A percentile compares a stretch with the other conserved stretches of the same genome.
These are phyloP conservation scores for Brachypodius melanocephalos DNA, from an alignment of 2,113 vertebrate genomes.

Conservation along the genomic window DNA sequence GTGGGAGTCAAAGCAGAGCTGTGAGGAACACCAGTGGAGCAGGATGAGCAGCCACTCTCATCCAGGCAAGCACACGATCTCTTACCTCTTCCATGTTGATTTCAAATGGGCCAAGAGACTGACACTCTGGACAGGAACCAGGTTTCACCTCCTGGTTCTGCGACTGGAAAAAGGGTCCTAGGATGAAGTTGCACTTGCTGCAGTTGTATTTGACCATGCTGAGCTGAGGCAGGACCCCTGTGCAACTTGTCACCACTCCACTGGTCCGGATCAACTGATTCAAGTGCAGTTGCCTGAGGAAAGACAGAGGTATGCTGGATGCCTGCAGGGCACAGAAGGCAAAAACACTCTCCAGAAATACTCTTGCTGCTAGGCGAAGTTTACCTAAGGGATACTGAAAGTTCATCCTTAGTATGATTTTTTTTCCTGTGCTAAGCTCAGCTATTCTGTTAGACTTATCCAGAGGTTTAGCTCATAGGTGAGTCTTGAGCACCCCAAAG, in stretches of 20 bases:
- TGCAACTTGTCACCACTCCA: slow-evolving; percentile 94
- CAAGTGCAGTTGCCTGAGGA: slow-evolving; percentile 89
- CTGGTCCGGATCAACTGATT: slow-evolving; percentile 98
- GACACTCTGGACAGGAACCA: slow-evolving; percentile 94
- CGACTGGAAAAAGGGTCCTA: slow-evolving; percentile 94
- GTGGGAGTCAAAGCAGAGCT: background rate
- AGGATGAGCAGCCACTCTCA: background rate
- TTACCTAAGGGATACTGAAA: background rate
- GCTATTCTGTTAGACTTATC: background rate
- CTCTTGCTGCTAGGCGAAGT: background rate
- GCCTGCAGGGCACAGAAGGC: background rate
- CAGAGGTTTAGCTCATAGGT: background rate
- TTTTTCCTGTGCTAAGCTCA: background rate
- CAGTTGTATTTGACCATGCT: slow-evolving; percentile 98
- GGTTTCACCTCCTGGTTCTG: slow-evolving; percentile 99
- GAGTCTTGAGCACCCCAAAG: background rate
- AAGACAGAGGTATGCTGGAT: background rate
- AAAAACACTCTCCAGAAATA: background rate
- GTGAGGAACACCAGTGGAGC: background rate
- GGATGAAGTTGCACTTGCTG: slow-evolving; percentile 91
- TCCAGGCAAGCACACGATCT: background rate
- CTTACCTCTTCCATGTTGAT: slow-evolving; percentile 99
- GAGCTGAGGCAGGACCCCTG: slow-evolving; percentile 93
- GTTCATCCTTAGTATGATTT: background rate
- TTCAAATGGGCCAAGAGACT: slow-evolving; percentile 92